phyloP scores from a whole-genome alignment of 2,113 vertebrate species.

The Regulus satrapa region DNA sequence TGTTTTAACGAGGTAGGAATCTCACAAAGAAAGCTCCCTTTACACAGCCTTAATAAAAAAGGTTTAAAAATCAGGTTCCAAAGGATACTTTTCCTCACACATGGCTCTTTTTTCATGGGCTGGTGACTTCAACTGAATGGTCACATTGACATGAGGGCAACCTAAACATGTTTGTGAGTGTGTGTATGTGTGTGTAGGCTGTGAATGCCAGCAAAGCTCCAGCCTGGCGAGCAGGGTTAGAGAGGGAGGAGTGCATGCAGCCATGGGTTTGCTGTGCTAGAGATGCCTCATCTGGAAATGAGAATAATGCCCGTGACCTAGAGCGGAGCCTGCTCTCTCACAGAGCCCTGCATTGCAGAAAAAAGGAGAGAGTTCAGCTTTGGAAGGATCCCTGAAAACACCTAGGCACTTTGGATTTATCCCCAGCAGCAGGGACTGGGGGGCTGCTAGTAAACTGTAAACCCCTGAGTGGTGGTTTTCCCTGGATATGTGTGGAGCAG shows the following conservation, averaged over 20 bases:
- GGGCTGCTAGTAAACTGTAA: not conserved
- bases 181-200: not conserved
- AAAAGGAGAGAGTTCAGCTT: not conserved
- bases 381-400: not conserved
- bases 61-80: not conserved
- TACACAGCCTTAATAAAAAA: not conserved
- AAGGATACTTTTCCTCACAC: fast-evolving
- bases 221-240: not conserved
- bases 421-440: not conserved
- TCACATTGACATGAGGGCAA: not conserved
- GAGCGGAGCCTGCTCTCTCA: not conserved
- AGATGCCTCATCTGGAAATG: not conserved
- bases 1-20: not conserved
- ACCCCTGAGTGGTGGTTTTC: fast-evolving
- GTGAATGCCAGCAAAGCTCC: not conserved
- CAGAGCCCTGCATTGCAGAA: fast-evolving
- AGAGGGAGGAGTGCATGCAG: not conserved
- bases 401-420: not conserved
- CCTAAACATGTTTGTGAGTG: fast-evolving
- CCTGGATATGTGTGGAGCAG: not conserved
- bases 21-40: fast-evolving
- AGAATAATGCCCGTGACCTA: fast-evolving
- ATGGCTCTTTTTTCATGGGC: not conserved
- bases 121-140: not conserved
- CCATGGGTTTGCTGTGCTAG: fast-evolving